Conservation (phyloP, 2,888 invertebrate genomes). For the Tortrix viridana region DNA sequence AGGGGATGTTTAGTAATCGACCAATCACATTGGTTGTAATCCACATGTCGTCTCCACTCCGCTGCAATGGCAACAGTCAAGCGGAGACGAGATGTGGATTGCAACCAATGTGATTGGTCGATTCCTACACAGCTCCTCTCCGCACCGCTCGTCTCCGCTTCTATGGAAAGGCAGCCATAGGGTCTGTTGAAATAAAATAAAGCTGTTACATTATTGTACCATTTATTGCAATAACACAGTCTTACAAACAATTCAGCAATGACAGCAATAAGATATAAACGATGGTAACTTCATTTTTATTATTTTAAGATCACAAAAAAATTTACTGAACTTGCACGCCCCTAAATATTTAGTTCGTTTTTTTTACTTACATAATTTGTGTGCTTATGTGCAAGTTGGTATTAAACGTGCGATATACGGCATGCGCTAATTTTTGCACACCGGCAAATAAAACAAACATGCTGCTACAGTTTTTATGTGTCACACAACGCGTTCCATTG, state of each 20-base stretch:
- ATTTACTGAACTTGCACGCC: slow-evolving; percentile 61
- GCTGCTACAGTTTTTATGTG: slow-evolving; percentile 25
- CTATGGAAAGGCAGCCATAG: too few species aligned
- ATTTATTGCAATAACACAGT: slow-evolving; percentile 82
- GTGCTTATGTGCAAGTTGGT: slow-evolving; percentile 32
- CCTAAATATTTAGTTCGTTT: slow-evolving; percentile 18
- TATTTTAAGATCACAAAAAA: slow-evolving; percentile 67
- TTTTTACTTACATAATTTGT: slow-evolving; percentile 30
- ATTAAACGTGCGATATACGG: slow-evolving; percentile 7
- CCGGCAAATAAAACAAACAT: slow-evolving; percentile 32
- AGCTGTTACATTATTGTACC: slow-evolving; percentile 65
- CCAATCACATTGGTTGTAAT: too few species aligned
- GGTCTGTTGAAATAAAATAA: slow-evolving; percentile 28
- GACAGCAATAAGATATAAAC: slow-evolving; percentile 71
- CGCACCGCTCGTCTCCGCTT: too few species aligned
- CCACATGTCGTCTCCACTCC: too few species aligned
- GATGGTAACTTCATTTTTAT: slow-evolving; percentile 76
- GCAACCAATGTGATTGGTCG: too few species aligned
- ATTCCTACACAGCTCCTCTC: too few species aligned
- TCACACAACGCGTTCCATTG: slow-evolving; percentile 27
- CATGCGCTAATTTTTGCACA: slow-evolving; percentile 44
- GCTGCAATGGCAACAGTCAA: too few species aligned
- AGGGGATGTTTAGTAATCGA: too few species aligned
- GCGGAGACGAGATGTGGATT: too few species aligned
- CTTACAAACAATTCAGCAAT: slow-evolving; percentile 76